phyloP scores from a whole-genome alignment of 1,140 invertebrate genomes.

The Saxidomus purpurata region DNA sequence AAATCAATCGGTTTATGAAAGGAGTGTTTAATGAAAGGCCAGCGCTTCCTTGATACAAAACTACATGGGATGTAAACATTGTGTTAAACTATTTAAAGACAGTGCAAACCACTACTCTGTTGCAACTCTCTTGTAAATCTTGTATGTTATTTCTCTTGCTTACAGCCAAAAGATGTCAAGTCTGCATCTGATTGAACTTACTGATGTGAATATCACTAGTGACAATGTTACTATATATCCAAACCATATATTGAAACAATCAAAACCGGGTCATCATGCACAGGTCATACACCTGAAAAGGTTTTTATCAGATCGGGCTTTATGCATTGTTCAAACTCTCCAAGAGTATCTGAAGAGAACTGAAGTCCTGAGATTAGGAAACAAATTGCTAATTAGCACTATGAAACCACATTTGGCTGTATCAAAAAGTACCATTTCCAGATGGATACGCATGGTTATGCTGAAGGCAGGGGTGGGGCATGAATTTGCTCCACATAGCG shows the following conservation, averaged over 20 bases:
- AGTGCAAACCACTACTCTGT: not conserved
- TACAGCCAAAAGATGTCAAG: slow-evolving; percentile 53
- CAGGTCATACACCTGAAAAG: not conserved
- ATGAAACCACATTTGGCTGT: not conserved
- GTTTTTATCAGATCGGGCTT: not conserved
- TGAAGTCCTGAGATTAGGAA: not conserved
- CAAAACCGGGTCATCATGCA: not conserved
- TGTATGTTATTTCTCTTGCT: slow-evolving; percentile 59
- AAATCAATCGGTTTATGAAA: slow-evolving; percentile 6
- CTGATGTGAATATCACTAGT: not conserved
- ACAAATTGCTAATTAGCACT: not conserved
- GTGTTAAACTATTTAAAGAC: slow-evolving; percentile 15
- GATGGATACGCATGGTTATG: slow-evolving; percentile 23
- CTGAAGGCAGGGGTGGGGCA: not conserved
- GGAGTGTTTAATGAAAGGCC: slow-evolving; percentile 24
- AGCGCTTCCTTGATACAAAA: not conserved
- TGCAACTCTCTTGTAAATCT: not conserved
- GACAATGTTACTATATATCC: not conserved
- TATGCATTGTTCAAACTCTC: not conserved
- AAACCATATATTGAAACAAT: slow-evolving; percentile 28
- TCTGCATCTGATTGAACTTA: slow-evolving; percentile 19
- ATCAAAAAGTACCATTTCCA: not conserved
- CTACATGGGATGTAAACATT: slow-evolving; percentile 36
- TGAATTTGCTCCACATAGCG: slow-evolving; percentile 20
- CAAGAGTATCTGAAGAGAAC: slow-evolving; percentile 37